These are phyloP conservation scores for Drosophila borealis DNA, from an alignment of 2,888 invertebrate species.

Conservation along the genomic window DNA sequence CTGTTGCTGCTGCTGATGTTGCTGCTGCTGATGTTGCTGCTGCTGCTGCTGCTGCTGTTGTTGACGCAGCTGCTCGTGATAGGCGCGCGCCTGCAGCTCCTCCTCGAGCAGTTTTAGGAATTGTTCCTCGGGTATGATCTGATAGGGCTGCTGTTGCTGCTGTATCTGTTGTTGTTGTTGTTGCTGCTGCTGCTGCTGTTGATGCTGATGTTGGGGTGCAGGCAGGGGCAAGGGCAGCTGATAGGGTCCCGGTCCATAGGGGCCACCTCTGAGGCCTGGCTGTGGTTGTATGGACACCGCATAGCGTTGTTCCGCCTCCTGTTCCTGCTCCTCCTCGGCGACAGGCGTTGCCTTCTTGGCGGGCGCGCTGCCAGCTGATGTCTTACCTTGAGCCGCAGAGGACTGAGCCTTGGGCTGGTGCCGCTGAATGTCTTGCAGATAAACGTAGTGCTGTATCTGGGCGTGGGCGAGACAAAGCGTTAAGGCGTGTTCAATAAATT, in stretches of 20 bases:
- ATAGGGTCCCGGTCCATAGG: conserved; percentile 57
- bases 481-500: conserved; percentile 43
- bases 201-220: conserved; percentile 65
- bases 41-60: conserved; percentile 65
- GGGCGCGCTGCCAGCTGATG: conserved; percentile 28
- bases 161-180: conserved; percentile 49
- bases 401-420: conserved; percentile 76
- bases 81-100: conserved; percentile 81
- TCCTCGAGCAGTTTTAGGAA: conserved; percentile 82
- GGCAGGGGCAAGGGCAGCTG: conserved; percentile 65
- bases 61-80: conserved; percentile 76
- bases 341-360: conserved; percentile 58
- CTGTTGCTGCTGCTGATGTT: conserved; percentile 41
- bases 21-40: conserved; percentile 51
- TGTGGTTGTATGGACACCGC: conserved; percentile 78
- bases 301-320: conserved; percentile 80
- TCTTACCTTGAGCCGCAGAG: conserved; percentile 68
- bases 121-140: conserved; percentile 83
- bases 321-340: conserved; percentile 73
- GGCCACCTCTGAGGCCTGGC: conserved; percentile 48
- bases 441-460: conserved; percentile 83
- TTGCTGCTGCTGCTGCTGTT: conserved; percentile 46
- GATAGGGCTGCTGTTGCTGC: conserved; percentile 71
- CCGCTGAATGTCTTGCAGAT: conserved; percentile 82
- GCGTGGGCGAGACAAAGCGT: conserved; percentile 39